Conservation (phyloP, 2,113 vertebrate species). For the Diphyllodes magnificus region DNA sequence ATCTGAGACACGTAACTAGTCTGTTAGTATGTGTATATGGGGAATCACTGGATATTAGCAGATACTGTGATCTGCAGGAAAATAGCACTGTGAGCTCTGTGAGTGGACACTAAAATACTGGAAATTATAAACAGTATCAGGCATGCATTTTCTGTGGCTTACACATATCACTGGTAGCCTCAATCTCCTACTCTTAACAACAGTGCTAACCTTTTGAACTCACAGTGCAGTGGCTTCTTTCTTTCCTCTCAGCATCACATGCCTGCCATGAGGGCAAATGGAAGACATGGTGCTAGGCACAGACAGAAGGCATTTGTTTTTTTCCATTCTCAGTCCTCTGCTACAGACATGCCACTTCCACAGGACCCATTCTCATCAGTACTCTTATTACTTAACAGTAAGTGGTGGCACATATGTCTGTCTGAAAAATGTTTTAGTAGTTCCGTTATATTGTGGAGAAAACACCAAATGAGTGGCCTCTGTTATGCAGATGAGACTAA, state of each 20-base stretch:
- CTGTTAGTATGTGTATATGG: background rate
- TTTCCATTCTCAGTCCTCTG: background rate
- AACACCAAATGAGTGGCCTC: background rate
- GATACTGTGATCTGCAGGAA: background rate
- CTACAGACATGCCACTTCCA: background rate
- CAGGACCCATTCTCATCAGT: background rate
- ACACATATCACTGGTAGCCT: background rate
- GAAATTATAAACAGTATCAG: background rate
- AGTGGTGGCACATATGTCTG: background rate
- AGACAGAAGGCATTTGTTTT: constrained; percentile 1
- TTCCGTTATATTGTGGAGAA: background rate
- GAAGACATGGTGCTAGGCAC: constrained; percentile 10
- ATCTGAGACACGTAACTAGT: background rate
- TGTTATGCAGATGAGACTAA: background rate
- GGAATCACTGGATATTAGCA: background rate
- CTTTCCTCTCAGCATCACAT: background rate
- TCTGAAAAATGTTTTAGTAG: background rate
- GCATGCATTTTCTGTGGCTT: background rate
- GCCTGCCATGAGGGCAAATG: background rate
- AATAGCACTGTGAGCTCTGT: background rate
- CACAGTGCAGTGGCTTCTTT: background rate
- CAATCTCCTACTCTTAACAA: background rate
- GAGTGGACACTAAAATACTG: background rate
- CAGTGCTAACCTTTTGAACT: background rate
- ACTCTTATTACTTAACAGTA: background rate